Percentiles rank a stretch among this genome's conserved stretches.
Conservation (phyloP, 2,113 vertebrate genomes). For the Poecilia latipinna region DNA sequence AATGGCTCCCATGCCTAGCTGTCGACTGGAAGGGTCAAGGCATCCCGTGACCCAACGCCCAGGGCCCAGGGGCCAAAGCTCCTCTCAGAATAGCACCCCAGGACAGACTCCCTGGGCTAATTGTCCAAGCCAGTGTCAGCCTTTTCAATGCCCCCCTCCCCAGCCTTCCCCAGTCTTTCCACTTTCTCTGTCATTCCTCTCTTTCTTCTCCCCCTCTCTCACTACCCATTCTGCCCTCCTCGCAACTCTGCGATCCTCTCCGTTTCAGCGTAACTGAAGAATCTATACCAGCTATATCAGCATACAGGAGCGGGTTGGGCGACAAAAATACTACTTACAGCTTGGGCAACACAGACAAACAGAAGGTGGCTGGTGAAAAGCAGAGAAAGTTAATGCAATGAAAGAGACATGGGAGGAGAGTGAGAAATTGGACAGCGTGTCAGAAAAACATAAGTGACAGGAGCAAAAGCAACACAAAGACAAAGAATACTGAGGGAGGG, state of each 20-base stretch:
- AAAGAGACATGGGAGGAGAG: conserved; percentile 8
- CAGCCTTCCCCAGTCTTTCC: conserved; percentile 41
- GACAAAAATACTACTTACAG: conserved; percentile 6
- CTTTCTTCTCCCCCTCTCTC: conserved; percentile 45
- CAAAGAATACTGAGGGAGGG: not conserved
- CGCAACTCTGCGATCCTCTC: conserved; percentile 51
- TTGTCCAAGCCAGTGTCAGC: conserved; percentile 82
- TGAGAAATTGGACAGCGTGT: conserved; percentile 16
- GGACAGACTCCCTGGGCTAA: conserved; percentile 80
- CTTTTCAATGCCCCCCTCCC: conserved; percentile 75
- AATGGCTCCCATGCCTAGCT: conserved; percentile 83
- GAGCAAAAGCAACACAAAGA: not conserved
- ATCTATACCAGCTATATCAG: conserved; percentile 49
- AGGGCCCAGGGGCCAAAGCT: conserved; percentile 73
- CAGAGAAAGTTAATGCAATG: conserved; percentile 43
- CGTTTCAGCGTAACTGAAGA: conserved; percentile 48
- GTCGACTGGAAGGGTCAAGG: conserved; percentile 83
- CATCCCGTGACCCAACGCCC: conserved; percentile 81
- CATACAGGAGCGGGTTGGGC: conserved; percentile 19
- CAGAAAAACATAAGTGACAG: conserved; percentile 21
- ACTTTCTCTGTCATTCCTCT: conserved; percentile 60
- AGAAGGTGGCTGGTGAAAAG: not conserved
- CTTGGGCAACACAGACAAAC: not conserved
- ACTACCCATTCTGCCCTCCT: conserved; percentile 28
- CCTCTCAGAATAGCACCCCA: conserved; percentile 79